These are phyloP conservation scores for Aegithalos caudatus DNA, from an alignment of 2,113 vertebrate genomes.

Conservation along the genomic window DNA sequence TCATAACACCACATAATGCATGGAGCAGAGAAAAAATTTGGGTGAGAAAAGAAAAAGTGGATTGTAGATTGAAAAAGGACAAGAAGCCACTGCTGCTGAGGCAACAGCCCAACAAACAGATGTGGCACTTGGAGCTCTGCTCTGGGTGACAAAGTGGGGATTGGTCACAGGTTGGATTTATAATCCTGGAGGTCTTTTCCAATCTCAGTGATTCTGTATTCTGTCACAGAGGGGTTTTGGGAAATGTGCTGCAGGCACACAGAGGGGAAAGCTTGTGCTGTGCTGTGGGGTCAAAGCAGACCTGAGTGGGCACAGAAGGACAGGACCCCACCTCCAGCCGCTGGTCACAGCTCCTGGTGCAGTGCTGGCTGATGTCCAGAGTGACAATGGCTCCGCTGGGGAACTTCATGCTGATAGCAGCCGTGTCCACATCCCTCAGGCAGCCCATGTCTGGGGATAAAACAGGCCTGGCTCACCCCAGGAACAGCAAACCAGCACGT, in stretches of 20 bases:
- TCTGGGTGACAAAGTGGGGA: neutral
- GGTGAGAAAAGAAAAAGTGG: neutral
- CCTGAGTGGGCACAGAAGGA: neutral
- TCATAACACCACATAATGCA: neutral
- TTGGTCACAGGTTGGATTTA: neutral
- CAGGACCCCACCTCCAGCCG: conserved; percentile 34
- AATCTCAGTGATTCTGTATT: neutral
- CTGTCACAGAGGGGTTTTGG: neutral
- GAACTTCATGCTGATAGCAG: neutral
- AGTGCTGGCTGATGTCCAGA: neutral
- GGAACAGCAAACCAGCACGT: neutral
- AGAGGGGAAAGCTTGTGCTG: neutral
- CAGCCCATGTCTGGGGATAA: neutral
- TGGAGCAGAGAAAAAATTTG: neutral
- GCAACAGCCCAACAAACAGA: neutral
- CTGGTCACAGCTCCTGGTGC: conserved; percentile 51
- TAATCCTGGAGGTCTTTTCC: neutral
- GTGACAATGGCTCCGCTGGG: neutral
- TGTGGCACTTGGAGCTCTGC: neutral
- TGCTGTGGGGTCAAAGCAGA: neutral
- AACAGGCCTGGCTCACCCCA: neutral
- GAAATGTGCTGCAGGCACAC: neutral
- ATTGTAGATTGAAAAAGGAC: neutral
- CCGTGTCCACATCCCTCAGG: neutral
- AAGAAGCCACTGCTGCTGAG: neutral